Conservation (phyloP, 64 coral and sea anemone genomes). For the Exaiptasia diaphana region DNA sequence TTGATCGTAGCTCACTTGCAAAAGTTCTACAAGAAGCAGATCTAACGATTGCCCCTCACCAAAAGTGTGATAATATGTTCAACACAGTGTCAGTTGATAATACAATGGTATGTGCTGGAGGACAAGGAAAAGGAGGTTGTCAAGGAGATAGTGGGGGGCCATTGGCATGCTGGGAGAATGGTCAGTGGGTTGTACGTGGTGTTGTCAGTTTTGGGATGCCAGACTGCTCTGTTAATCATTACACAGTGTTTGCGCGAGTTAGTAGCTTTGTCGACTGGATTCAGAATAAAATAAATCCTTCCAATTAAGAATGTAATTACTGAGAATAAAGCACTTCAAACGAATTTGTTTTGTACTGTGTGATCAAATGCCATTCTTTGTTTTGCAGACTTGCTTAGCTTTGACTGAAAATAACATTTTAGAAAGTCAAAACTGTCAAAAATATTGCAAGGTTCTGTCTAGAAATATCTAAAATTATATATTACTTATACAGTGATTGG, state of each 20-base stretch:
- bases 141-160: slow-evolving; percentile 54
- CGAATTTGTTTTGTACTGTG: too few relatives aligned
- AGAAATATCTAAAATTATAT: too few relatives aligned
- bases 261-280: slow-evolving; percentile 46
- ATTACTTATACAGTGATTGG: too few relatives aligned
- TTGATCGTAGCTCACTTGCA: background rate
- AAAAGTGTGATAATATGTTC: background rate
- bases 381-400: too few relatives aligned
- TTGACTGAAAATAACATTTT: too few relatives aligned
- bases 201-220: slow-evolving; percentile 38
- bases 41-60: slow-evolving; percentile 33
- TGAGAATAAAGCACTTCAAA: background rate
- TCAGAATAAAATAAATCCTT: background rate
- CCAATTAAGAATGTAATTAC: background rate
- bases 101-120: slow-evolving; percentile 74
- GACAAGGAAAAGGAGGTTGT: slow-evolving; percentile 56
- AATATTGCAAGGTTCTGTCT: too few relatives aligned
- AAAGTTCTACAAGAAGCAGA: slow-evolving; percentile 53
- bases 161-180: slow-evolving; percentile 11
- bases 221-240: slow-evolving; percentile 20
- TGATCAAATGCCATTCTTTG: too few relatives aligned
- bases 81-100: slow-evolving; percentile 1
- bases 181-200: slow-evolving; percentile 26
- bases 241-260: slow-evolving; percentile 44
- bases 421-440: too few relatives aligned